Conservation (phyloP, 2,888 invertebrate genomes). For the Pammene fasciana region DNA sequence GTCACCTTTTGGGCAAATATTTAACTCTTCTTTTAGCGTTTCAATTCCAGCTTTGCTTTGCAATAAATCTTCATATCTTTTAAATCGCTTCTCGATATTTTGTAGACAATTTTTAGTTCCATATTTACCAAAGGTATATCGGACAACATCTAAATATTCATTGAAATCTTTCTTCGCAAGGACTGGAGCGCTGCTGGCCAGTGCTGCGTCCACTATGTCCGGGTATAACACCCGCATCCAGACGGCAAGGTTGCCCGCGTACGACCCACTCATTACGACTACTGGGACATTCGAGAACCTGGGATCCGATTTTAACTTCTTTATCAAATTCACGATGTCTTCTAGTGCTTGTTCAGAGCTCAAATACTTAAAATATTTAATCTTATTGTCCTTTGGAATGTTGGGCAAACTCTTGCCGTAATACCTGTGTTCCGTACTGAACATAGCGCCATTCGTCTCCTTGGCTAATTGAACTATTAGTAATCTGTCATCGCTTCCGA, state of each 20-base stretch:
- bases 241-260: constrained; percentile 8
- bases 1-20: constrained; percentile 45
- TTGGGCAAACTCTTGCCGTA: not conserved
- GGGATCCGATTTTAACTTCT: not conserved
- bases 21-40: not conserved
- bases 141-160: not conserved
- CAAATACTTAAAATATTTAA: constrained; percentile 2
- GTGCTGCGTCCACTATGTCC: not conserved
- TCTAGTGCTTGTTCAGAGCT: not conserved
- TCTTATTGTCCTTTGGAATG: not conserved
- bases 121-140: not conserved
- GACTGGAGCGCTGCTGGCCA: constrained; percentile 1
- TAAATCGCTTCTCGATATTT: not conserved
- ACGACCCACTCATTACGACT: constrained; percentile 2
- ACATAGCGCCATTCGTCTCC: constrained; percentile 5
- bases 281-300: not conserved
- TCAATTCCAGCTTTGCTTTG: not conserved
- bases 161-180: not conserved
- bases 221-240: constrained; percentile 9
- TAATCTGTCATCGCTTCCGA: not conserved
- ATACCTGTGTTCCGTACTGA: not conserved
- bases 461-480: not conserved
- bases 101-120: not conserved
- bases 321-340: constrained; percentile 4
- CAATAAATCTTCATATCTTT: not conserved